These are phyloP conservation scores for Alsophila aescularia DNA, from an alignment of 2,888 invertebrate genomes.

Conservation along the genomic window DNA sequence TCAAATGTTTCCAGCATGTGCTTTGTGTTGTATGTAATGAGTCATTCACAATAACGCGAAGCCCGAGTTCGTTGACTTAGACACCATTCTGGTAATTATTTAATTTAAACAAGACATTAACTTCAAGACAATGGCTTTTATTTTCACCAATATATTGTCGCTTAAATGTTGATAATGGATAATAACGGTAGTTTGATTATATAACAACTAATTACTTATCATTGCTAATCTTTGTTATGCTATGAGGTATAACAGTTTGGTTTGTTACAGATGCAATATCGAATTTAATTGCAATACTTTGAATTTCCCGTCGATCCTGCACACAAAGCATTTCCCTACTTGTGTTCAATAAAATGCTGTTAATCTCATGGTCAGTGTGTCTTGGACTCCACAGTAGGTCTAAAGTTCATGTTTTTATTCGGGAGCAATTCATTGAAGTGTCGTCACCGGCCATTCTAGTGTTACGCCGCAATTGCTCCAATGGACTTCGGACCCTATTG, in stretches of 20 bases:
- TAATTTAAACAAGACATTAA: constrained; percentile 9
- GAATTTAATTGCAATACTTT: constrained; percentile 24
- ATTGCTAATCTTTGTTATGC: no score
- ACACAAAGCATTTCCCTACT: constrained; percentile 24
- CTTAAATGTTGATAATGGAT: background rate
- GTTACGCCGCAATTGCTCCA: constrained; percentile 54
- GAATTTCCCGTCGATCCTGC: constrained; percentile 2
- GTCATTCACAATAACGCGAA: constrained; percentile 26
- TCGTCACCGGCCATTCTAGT: constrained; percentile 52
- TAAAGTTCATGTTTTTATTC: constrained; percentile 57
- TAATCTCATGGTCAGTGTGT: constrained; percentile 24
- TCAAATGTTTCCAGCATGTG: constrained; percentile 12
- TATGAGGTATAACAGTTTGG: no score
- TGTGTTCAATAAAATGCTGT: constrained; percentile 32
- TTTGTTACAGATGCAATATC: constrained; percentile 10
- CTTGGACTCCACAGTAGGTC: constrained; percentile 30
- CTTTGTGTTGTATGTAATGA: constrained; percentile 9
- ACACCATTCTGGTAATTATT: constrained; percentile 19
- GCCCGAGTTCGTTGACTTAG: constrained; percentile 33
- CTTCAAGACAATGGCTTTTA: background rate
- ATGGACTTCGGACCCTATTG: constrained; percentile 66
- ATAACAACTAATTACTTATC: no score
- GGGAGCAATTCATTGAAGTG: constrained; percentile 45
- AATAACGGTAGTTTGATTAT: background rate
- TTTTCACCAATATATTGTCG: background rate